phyloP scores from a whole-genome alignment of 1,140 invertebrate genomes.

The Ridgeia piscesae region DNA sequence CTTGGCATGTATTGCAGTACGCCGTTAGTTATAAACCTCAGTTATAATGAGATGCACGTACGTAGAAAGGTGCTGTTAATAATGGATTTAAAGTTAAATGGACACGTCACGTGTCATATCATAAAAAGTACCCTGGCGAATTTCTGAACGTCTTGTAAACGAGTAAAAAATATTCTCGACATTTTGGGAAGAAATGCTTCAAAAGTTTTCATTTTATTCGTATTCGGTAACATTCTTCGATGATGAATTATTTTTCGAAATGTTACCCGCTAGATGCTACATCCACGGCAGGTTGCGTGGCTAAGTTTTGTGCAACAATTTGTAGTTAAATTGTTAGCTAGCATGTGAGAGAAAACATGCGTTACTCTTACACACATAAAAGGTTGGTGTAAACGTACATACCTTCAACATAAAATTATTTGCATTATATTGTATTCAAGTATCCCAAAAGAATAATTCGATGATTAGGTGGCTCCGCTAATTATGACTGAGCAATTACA shows the following conservation, averaged over 20 bases:
- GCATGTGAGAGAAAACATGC: too few species aligned
- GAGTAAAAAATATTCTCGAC: neutral
- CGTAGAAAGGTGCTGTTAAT: neutral
- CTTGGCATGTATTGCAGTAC: neutral
- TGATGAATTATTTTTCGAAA: neutral
- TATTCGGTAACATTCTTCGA: neutral
- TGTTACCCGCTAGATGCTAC: too few species aligned
- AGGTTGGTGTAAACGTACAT: too few species aligned
- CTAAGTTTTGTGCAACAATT: too few species aligned
- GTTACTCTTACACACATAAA: too few species aligned
- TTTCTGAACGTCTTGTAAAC: neutral
- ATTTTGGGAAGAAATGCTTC: neutral
- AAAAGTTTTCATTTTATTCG: neutral
- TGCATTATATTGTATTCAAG: too few species aligned
- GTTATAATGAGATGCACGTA: neutral
- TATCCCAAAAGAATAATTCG: too few species aligned
- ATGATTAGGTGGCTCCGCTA: too few species aligned
- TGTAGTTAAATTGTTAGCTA: too few species aligned
- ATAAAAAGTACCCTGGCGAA: neutral
- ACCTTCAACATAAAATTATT: too few species aligned
- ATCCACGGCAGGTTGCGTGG: too few species aligned
- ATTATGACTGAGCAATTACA: neutral
- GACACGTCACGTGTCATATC: neutral
- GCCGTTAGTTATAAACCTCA: neutral
- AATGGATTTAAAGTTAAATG: neutral